Conservation (phyloP, 2,113 vertebrate genomes). For the Siniperca knerii region DNA sequence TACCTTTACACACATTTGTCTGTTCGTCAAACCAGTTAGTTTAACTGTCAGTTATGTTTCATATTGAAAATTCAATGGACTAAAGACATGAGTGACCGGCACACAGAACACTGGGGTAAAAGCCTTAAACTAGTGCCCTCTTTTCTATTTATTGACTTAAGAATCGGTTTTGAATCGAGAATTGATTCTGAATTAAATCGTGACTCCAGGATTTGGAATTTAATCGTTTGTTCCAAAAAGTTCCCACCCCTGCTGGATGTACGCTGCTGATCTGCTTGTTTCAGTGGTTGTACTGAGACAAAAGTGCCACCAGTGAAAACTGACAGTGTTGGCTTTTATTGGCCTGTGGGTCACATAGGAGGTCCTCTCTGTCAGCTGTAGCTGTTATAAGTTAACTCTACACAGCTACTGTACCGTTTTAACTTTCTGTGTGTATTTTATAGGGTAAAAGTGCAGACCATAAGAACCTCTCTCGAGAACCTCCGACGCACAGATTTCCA, state of each 20-base stretch:
- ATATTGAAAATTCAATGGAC: too few relatives aligned
- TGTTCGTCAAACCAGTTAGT: too few relatives aligned
- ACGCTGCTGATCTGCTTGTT: neutral
- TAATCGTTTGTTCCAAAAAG: neutral
- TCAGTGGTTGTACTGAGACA: neutral
- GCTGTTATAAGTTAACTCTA: neutral
- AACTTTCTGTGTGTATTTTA: constrained; percentile 9
- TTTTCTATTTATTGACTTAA: neutral
- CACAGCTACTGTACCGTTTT: constrained; percentile 15
- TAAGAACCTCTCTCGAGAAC: constrained; percentile 14
- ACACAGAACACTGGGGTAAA: too few relatives aligned
- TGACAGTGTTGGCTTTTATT: neutral
- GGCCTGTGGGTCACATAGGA: neutral
- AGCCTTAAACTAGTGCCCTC: too few relatives aligned
- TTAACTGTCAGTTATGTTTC: too few relatives aligned
- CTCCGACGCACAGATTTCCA: constrained; percentile 30
- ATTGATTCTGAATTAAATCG: neutral
- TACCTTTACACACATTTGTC: too few relatives aligned
- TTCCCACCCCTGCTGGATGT: neutral
- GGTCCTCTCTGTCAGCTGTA: constrained; percentile 9
- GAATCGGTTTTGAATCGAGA: neutral
- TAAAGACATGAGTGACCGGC: too few relatives aligned
- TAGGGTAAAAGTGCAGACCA: neutral
- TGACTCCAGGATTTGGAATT: neutral
- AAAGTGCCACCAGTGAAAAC: neutral